Evolutionary conservation across 1,140 invertebrate species (phyloP).

Genomic region (Luehdorfia chinensis): DNA sequence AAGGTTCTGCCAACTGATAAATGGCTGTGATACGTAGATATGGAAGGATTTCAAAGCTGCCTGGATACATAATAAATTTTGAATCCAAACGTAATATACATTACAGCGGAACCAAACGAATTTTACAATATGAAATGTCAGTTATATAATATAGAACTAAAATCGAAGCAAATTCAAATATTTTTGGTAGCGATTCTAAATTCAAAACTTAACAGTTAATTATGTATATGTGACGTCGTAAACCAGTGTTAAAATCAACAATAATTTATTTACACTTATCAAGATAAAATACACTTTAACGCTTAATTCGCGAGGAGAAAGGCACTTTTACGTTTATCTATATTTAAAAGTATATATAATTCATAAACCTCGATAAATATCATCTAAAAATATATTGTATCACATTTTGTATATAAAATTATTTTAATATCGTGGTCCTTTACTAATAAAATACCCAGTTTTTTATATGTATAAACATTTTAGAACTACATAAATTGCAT

Average conservation of each 20-base stretch:
- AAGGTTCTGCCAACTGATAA: too few relatives aligned
- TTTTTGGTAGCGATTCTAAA: slow-evolving; percentile 16
- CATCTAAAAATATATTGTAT: slow-evolving; percentile 63
- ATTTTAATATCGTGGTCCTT: slow-evolving; percentile 47
- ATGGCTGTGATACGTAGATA: too few relatives aligned
- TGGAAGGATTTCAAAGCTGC: too few relatives aligned
- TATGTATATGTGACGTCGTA: slow-evolving; percentile 32
- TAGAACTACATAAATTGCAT: slow-evolving; percentile 11
- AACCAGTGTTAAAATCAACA: slow-evolving; percentile 50
- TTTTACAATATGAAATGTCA: neutral
- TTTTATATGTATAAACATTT: slow-evolving; percentile 22
- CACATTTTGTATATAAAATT: slow-evolving; percentile 49
- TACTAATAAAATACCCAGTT: slow-evolving; percentile 31
- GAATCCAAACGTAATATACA: too few relatives aligned
- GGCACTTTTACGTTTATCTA: slow-evolving; percentile 37
- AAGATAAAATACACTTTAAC: slow-evolving; percentile 15
- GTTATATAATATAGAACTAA: too few relatives aligned
- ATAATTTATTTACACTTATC: slow-evolving; percentile 32
- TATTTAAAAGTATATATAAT: slow-evolving; percentile 31
- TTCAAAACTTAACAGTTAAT: slow-evolving; percentile 34
- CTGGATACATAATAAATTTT: too few relatives aligned
- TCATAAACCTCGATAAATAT: slow-evolving; percentile 44
- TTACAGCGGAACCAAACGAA: too few relatives aligned
- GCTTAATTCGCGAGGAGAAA: slow-evolving; percentile 35
- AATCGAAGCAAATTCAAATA: too few relatives aligned